Percentiles rank a stretch among this genome's conserved stretches.
These are phyloP conservation scores for Pelobates cultripes DNA, from an alignment of 2,797 vertebrate species.

Conservation along the genomic window DNA sequence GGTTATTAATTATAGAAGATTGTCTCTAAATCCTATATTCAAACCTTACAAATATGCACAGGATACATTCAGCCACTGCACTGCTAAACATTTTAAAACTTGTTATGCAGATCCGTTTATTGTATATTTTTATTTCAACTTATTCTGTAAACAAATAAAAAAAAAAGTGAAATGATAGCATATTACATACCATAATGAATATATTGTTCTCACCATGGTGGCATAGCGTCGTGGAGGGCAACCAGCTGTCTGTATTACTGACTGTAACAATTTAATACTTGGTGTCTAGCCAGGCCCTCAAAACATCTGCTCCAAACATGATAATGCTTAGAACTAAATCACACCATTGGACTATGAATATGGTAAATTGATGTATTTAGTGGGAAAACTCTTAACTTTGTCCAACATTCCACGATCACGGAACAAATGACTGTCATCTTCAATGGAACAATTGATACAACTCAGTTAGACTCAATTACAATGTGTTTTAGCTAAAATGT, in stretches of 20 bases:
- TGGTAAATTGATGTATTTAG: slow-evolving; percentile 46
- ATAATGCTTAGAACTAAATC: slow-evolving; percentile 32
- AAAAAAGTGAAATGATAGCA: slow-evolving; percentile 25
- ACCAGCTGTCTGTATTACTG: slow-evolving; percentile 48
- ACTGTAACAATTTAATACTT: slow-evolving; percentile 49
- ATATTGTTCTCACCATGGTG: slow-evolving; percentile 41
- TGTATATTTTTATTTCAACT: too few relatives aligned
- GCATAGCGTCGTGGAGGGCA: slow-evolving; percentile 52
- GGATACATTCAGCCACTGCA: too few relatives aligned
- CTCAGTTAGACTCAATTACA: slow-evolving; percentile 5
- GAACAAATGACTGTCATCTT: slow-evolving; percentile 30
- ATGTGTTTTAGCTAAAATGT: background rate
- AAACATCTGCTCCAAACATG: slow-evolving; percentile 49
- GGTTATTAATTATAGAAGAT: too few relatives aligned
- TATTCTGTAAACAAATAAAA: background rate
- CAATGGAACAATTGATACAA: slow-evolving; percentile 23
- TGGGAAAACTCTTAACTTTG: slow-evolving; percentile 23
- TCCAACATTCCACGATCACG: slow-evolving; percentile 30
- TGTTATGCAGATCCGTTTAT: too few relatives aligned
- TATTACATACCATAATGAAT: slow-evolving; percentile 4
- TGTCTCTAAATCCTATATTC: too few relatives aligned
- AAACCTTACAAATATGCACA: too few relatives aligned
- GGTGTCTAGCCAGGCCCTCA: slow-evolving; percentile 51
- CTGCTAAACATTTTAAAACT: too few relatives aligned
- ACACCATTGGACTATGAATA: slow-evolving; percentile 48